Base-by-base conservation (phyloP, 2,888 invertebrate genomes). In the Rosalia funebris region DNA sequence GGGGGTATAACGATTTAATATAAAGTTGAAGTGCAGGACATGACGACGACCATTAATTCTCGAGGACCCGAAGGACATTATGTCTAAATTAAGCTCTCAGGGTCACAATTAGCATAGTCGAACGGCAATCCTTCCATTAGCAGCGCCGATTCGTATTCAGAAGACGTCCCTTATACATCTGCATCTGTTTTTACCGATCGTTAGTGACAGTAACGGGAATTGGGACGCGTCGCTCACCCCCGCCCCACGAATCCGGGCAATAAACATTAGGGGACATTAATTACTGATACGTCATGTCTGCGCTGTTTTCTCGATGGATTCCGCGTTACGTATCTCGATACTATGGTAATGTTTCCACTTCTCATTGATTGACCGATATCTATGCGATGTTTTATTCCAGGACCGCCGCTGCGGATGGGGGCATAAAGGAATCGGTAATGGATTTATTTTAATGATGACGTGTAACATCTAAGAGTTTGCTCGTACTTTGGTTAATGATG, bases 21-120 rank as follows among this genome's bases (percentile, higher is more conserved):
- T 70, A 63, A 67, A 65, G 69, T 70, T 73, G 71, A 72, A 76
- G 73, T 74, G 73, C 68, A 69, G 66, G 68, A 68, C 66, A 71
- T 60, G 71, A 37, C 63, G 67, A 69, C 70, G 65, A 68, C 68
- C 75, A 77, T 76, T 77, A 76, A 75, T 75, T 73, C 68, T 67
- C 57, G 65, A 66, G 70, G 68, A 71, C 71, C 75, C 72, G 71
- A 72, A 74, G 74, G 74, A 75, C 74, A 75, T 76, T 74, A 75
- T 68, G 73, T 74, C 74, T 71, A 73, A 76, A 75, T 77, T 77
- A 75, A 74, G 75, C 74, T 68, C 74, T 73, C 69, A 71, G 71
- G 74, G 73, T 68, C 75, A 70, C 73, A 72, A 77, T 77, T 75
- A 77, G 73, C 77, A 75, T 77, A 73, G 71, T 66, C 64, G 72